Evolutionary conservation across 2,888 invertebrate genomes (phyloP).

Genomic region (Thumatha senex): DNA sequence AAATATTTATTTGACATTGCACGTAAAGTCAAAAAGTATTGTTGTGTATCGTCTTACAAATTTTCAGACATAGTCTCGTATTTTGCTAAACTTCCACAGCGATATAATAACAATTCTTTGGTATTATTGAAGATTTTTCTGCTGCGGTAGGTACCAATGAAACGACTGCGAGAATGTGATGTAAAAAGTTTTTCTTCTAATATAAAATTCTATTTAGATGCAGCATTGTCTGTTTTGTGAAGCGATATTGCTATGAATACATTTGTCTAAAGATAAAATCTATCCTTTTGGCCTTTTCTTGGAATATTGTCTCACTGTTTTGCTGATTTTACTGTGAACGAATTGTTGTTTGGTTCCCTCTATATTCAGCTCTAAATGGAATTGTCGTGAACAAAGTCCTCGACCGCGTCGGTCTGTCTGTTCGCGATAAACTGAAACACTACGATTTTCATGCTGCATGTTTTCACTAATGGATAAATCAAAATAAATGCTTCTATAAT

Average conservation of each 20-base stretch:
- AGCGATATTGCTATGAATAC: not conserved
- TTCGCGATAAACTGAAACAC: too few relatives aligned
- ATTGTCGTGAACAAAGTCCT: too few relatives aligned
- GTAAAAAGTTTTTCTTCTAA: not conserved
- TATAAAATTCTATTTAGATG: not conserved
- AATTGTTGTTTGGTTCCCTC: not conserved
- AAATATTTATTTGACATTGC: too few relatives aligned
- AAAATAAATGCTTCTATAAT: too few relatives aligned
- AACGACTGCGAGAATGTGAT: slow-evolving; percentile 1
- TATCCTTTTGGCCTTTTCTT: not conserved
- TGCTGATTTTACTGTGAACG: not conserved
- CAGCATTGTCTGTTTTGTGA: not conserved
- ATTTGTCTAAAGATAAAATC: not conserved
- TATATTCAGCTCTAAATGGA: not conserved
- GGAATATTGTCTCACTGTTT: not conserved
- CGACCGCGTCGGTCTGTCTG: too few relatives aligned
- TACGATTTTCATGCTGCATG: too few relatives aligned
- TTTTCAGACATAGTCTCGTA: slow-evolving; percentile 18
- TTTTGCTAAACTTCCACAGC: slow-evolving; percentile 21
- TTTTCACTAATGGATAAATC: too few relatives aligned
- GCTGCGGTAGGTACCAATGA: slow-evolving; percentile 3
- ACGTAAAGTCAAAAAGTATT: slow-evolving; percentile 5
- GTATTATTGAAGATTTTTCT: slow-evolving; percentile 17
- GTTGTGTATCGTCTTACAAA: not conserved
- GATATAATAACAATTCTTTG: slow-evolving; percentile 16